These are phyloP conservation scores for Uria lomvia DNA, from an alignment of 2,113 vertebrate genomes.

Conservation along the genomic window DNA sequence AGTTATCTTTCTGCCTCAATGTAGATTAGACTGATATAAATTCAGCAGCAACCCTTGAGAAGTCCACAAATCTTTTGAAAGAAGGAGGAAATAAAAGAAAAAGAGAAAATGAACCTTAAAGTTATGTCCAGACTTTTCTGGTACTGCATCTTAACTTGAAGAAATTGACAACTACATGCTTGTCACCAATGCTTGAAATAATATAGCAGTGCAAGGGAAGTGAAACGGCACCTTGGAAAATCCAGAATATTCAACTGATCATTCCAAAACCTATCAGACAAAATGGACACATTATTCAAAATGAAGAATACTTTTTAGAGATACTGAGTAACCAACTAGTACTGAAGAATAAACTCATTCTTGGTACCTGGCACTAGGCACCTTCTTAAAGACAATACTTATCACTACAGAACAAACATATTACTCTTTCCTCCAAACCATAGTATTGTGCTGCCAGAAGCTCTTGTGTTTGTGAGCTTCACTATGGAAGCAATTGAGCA, in stretches of 20 bases:
- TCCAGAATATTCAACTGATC: background rate
- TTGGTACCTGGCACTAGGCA: background rate
- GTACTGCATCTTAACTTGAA: background rate
- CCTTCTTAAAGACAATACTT: background rate
- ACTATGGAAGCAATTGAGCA: background rate
- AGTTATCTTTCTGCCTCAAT: background rate
- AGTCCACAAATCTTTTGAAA: background rate
- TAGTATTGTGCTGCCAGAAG: background rate
- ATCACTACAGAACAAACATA: background rate
- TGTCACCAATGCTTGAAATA: background rate
- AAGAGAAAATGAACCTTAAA: constrained; percentile 19
- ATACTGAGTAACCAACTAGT: background rate
- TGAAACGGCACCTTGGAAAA: background rate
- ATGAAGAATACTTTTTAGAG: background rate
- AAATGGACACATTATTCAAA: background rate
- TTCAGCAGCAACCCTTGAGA: background rate
- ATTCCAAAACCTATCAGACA: background rate
- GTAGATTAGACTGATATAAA: background rate
- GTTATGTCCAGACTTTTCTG: background rate
- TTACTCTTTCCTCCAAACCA: background rate
- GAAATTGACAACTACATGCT: background rate
- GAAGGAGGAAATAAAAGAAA: background rate
- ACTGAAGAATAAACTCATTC: background rate
- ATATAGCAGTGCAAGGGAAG: background rate
- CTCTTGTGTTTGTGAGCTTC: background rate